phyloP scores from a whole-genome alignment of 2,797 vertebrate species.

The Enteromius paludinosus region DNA sequence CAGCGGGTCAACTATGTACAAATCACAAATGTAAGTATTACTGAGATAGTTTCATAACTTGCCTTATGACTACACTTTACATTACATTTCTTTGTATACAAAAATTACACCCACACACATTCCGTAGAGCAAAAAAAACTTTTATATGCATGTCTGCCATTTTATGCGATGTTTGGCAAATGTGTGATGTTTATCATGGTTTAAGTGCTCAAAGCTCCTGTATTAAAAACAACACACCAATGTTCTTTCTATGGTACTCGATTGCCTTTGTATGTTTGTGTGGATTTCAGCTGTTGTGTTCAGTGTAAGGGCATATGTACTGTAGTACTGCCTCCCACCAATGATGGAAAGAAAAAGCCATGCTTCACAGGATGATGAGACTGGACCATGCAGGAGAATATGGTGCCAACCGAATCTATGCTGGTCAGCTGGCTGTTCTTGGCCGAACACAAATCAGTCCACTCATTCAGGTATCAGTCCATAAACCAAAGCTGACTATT shows the following conservation, averaged over 20 bases:
- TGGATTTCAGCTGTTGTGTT: background rate
- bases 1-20: background rate
- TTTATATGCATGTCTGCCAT: background rate
- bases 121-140: background rate
- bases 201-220: background rate
- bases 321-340: constrained; percentile 70
- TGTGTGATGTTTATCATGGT: background rate
- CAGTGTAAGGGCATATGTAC: constrained; percentile 67
- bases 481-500: constrained; percentile 17
- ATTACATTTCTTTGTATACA: background rate
- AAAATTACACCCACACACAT: background rate
- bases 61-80: background rate
- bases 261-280: background rate
- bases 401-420: constrained; percentile 95
- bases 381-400: constrained; percentile 97
- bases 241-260: background rate
- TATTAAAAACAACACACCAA: background rate
- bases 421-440: constrained; percentile 95
- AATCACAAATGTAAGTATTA: constrained; percentile 1
- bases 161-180: background rate
- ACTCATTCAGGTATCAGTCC: constrained; percentile 85
- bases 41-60: background rate
- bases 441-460: constrained; percentile 82
- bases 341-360: constrained; percentile 71
- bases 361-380: constrained; percentile 87